These are phyloP conservation scores for Agrochola circellaris DNA, from an alignment of 2,888 invertebrate species.

Conservation along the genomic window DNA sequence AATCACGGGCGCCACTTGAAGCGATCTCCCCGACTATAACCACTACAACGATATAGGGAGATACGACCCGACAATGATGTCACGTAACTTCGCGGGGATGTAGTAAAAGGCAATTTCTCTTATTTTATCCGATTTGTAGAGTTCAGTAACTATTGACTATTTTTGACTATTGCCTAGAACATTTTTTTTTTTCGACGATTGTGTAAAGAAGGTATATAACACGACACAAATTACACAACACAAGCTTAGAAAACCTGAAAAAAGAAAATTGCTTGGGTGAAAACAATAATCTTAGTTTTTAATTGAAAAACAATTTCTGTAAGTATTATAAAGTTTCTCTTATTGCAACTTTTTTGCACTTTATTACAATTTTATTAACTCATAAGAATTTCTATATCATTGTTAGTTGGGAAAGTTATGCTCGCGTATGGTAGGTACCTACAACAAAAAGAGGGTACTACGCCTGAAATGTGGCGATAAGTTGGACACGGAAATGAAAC, in stretches of 20 bases:
- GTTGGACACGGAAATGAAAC: slow-evolving; percentile 81
- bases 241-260: neutral
- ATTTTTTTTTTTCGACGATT: neutral
- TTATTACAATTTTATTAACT: neutral
- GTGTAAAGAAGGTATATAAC: neutral
- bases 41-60: slow-evolving; percentile 64
- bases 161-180: slow-evolving; percentile 6
- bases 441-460: slow-evolving; percentile 67
- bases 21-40: slow-evolving; percentile 73
- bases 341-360: neutral
- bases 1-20: slow-evolving; percentile 78
- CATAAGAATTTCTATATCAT: neutral
- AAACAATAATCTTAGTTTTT: neutral
- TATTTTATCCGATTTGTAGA: slow-evolving; percentile 48
- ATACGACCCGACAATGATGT: slow-evolving; percentile 66
- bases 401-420: slow-evolving; percentile 35
- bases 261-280: too few species aligned
- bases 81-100: slow-evolving; percentile 63
- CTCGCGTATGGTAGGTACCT: slow-evolving; percentile 47
- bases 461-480: slow-evolving; percentile 79
- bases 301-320: neutral
- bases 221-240: too few species aligned
- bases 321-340: neutral
- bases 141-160: slow-evolving; percentile 16
- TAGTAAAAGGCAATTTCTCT: slow-evolving; percentile 47